phyloP scores from a whole-genome alignment of 2,797 vertebrate genomes.

The Lates japonicus region DNA sequence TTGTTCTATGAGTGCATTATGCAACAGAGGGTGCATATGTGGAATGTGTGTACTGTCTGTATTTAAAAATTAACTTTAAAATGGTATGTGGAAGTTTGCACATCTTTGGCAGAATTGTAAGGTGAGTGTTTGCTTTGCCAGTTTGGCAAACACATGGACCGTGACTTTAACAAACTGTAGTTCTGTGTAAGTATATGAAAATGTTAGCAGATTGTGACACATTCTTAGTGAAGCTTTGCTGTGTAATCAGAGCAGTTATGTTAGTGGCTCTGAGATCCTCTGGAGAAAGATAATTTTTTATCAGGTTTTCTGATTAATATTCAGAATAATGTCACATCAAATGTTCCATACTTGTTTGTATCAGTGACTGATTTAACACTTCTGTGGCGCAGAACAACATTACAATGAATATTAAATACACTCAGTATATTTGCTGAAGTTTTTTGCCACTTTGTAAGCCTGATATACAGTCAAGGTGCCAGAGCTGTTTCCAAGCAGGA shows the following conservation, averaged over 20 bases:
- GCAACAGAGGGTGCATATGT: neutral
- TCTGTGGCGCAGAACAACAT: too few species aligned
- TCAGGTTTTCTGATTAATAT: too few species aligned
- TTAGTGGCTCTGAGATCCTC: too few species aligned
- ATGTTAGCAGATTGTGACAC: neutral
- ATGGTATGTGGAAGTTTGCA: neutral
- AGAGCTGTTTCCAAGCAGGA: neutral
- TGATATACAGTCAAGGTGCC: neutral
- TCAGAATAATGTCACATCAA: too few species aligned
- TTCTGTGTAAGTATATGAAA: neutral
- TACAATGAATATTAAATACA: too few species aligned
- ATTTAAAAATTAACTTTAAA: neutral
- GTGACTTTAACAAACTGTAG: neutral
- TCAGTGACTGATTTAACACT: too few species aligned
- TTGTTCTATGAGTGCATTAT: neutral
- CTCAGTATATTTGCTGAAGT: too few species aligned
- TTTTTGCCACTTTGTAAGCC: too few species aligned
- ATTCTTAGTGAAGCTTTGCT: neutral
- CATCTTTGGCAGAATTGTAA: conserved; percentile 8
- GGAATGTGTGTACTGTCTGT: neutral
- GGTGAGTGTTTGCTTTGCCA: conserved; percentile 12
- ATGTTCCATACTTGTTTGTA: too few species aligned
- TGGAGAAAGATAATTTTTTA: neutral
- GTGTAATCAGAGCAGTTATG: neutral
- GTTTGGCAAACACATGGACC: neutral